These are phyloP conservation scores for Dendrolimus houi DNA, from an alignment of 2,888 invertebrate species.

Conservation along the genomic window DNA sequence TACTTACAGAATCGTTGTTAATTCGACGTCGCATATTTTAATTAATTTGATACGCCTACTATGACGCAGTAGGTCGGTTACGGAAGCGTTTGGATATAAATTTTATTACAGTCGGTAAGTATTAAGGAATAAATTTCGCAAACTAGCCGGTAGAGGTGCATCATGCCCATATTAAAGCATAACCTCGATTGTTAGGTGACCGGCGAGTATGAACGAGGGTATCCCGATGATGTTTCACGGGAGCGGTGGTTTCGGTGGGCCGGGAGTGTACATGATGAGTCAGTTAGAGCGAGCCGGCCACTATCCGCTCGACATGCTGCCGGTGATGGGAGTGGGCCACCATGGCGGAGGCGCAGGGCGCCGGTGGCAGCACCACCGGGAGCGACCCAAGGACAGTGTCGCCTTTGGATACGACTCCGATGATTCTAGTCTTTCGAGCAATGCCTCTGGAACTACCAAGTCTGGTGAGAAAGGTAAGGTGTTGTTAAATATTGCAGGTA, in stretches of 20 bases:
- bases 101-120: slow-evolving; percentile 46
- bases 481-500: not conserved
- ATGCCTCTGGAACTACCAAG: slow-evolving; percentile 65
- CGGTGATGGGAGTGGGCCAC: slow-evolving; percentile 30
- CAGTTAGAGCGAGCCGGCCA: slow-evolving; percentile 47
- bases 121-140: slow-evolving; percentile 13
- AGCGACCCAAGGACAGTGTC: slow-evolving; percentile 44
- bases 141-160: slow-evolving; percentile 10
- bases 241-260: slow-evolving; percentile 43
- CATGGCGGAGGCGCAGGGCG: slow-evolving; percentile 28
- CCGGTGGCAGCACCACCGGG: slow-evolving; percentile 44
- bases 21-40: slow-evolving; percentile 47
- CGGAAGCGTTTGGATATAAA: slow-evolving; percentile 28
- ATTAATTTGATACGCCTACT: slow-evolving; percentile 50
- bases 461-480: slow-evolving; percentile 57
- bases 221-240: slow-evolving; percentile 59
- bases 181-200: not conserved
- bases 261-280: slow-evolving; percentile 47
- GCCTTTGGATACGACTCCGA: slow-evolving; percentile 67
- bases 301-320: slow-evolving; percentile 48
- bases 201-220: slow-evolving; percentile 55
- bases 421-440: slow-evolving; percentile 68
- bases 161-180: slow-evolving; percentile 9
- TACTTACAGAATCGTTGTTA: slow-evolving; percentile 39
- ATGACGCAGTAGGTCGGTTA: slow-evolving; percentile 58